A percentile compares a stretch with the other conserved stretches of the same genome.
These are phyloP conservation scores for Trichoplusia ni DNA, from an alignment of 1,140 invertebrate genomes.

Conservation along the genomic window DNA sequence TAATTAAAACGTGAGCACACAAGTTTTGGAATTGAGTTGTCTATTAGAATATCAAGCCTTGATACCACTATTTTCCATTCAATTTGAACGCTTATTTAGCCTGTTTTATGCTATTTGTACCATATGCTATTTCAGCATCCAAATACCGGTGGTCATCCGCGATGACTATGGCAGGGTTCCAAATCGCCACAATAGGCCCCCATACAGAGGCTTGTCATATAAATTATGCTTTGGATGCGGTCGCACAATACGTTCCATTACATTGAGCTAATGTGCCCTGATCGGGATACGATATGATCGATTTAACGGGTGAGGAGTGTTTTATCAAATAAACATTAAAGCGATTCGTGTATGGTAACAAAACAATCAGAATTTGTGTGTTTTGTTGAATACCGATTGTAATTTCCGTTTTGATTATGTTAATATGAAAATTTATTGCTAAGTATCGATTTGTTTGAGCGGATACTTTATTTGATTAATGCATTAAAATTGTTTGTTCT, in stretches of 20 bases:
- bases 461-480: neutral
- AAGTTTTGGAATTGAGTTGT: neutral
- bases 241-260: slow-evolving; percentile 55
- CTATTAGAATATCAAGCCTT: neutral
- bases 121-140: slow-evolving; percentile 30
- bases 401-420: slow-evolving; percentile 1
- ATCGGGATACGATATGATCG: slow-evolving; percentile 36
- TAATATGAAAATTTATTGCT: neutral
- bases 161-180: slow-evolving; percentile 43
- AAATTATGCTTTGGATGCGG: slow-evolving; percentile 47
- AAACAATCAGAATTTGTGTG: neutral
- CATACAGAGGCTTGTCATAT: slow-evolving; percentile 44
- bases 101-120: neutral
- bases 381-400: slow-evolving; percentile 10
- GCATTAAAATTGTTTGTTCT: no score
- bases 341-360: slow-evolving; percentile 10
- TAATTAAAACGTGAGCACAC: no score
- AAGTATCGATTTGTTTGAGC: neutral
- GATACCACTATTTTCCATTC: neutral
- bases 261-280: slow-evolving; percentile 45
- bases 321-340: slow-evolving; percentile 21
- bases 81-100: slow-evolving; percentile 2
- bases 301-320: slow-evolving; percentile 24
- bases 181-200: slow-evolving; percentile 41
- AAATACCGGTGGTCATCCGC: slow-evolving; percentile 27